These are phyloP conservation scores for Callimico goeldii DNA, from an alignment of 2,797 vertebrate species.

Conservation along the genomic window DNA sequence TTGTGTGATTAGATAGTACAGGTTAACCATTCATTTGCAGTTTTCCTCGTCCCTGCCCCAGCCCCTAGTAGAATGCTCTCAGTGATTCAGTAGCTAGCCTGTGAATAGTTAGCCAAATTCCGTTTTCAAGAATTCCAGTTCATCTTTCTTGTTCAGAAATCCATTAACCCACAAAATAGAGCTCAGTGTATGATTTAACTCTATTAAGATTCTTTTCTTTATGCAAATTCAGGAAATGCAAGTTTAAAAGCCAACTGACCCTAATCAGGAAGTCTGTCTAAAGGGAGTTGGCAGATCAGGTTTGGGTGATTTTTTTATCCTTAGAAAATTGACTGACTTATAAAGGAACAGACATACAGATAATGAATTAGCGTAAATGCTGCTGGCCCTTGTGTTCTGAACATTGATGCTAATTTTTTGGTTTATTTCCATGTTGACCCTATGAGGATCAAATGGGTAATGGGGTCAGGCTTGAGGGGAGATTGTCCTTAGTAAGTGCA, in stretches of 20 bases:
- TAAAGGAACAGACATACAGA: background rate
- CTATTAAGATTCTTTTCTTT: constrained; percentile 38
- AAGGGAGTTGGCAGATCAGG: background rate
- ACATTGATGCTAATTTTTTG: background rate
- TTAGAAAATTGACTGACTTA: background rate
- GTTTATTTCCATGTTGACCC: constrained; percentile 16
- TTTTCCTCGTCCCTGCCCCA: background rate
- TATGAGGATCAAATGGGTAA: background rate
- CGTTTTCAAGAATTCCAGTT: background rate
- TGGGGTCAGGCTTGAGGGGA: constrained; percentile 10
- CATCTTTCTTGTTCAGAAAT: constrained; percentile 60
- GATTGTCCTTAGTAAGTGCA: background rate
- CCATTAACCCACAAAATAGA: background rate
- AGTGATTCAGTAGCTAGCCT: background rate
- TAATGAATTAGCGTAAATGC: background rate
- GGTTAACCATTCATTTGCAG: background rate
- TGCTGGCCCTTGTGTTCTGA: background rate
- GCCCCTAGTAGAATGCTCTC: background rate
- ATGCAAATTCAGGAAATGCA: constrained; percentile 25
- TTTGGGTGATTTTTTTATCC: constrained; percentile 37
- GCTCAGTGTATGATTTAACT: background rate
- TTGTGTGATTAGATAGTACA: constrained; percentile 59
- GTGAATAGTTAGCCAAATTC: background rate
- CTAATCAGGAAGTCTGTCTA: background rate
- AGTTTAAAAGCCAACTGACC: constrained; percentile 23